These are phyloP conservation scores for Pristiophorus japonicus DNA, from an alignment of 2,113 vertebrate species.

Conservation along the genomic window DNA sequence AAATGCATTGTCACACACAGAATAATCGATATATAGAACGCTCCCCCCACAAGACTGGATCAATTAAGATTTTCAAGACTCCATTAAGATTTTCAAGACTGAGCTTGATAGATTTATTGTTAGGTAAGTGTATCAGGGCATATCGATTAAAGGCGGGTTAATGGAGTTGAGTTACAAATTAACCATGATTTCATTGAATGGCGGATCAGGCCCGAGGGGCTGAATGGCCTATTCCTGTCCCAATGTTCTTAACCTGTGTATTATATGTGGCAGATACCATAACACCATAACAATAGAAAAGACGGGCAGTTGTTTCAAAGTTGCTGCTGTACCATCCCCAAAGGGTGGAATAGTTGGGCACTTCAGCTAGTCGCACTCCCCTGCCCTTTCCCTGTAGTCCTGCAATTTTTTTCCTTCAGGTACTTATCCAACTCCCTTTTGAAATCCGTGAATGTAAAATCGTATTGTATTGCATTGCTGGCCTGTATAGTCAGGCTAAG, in stretches of 20 bases:
- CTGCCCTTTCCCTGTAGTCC: too few species aligned
- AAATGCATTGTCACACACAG: not conserved
- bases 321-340: not conserved
- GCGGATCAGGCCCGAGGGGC: too few species aligned
- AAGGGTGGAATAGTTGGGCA: not conserved
- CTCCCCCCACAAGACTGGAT: not conserved
- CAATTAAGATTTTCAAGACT: not conserved
- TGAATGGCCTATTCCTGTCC: not conserved
- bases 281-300: not conserved
- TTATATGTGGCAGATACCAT: not conserved
- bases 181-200: not conserved
- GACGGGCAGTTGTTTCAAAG: not conserved
- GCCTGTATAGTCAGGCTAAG: not conserved
- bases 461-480: not conserved
- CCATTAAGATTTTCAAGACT: not conserved
- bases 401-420: too few species aligned
- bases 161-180: not conserved
- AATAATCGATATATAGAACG: not conserved
- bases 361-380: too few species aligned
- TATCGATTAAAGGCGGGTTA: not conserved
- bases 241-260: not conserved
- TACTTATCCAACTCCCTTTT: too few species aligned
- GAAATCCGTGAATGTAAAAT: too few species aligned
- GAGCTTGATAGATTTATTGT: not conserved
- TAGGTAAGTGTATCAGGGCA: not conserved